Evolutionary conservation across 1,140 invertebrate genomes (phyloP), one percentile per base, ranked within the genome.

Genomic region (Chironomus tepperi): DNA sequence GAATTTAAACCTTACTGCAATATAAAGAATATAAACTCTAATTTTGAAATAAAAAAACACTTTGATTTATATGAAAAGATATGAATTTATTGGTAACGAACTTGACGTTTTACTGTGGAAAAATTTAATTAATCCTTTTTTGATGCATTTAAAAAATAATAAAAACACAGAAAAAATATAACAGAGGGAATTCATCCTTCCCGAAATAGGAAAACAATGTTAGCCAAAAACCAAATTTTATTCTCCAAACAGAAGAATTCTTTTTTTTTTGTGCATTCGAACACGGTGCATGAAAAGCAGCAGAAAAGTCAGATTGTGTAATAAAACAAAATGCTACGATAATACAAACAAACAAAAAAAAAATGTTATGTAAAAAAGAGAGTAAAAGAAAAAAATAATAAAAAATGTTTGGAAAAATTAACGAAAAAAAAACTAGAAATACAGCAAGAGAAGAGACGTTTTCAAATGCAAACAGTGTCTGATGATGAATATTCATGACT

Each of bases 301-400:
- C 12, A 57, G 10, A 57, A 57, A 57, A 57, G 47, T 57, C 47
- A 57, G 47, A 57, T 47, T 57, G 47, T 57, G n/a, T 57, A 57
- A 57, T 10, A 34, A 34, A 34, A 34, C 24, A 34, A 34, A 34
- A 34, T 34, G 24, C 24, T 34, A 34, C 24, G 24, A 34, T 34
- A 34, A 34, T 34, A 34, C 24, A 34, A 34, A 34, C 24, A 34
- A 34, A n/a, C n/a, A n/a, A n/a, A n/a, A n/a, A n/a, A 47, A 47
- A 12, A 57, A 5, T n/a, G 47, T 57, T 57, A 57, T 57, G 47
- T 57, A 57, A 57, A 57, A 57, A 57, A 57, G 1, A n/a, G 47
- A 57, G 47, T n/a, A 57, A n/a, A 57, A 57, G n/a, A 57, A 47
- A 15, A 57, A 15, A 57, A 57, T 57, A 57, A 57, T n/a, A 57